Base-by-base conservation (phyloP, 92 coral and sea anemone species). In the Palythoa grandiflora region DNA sequence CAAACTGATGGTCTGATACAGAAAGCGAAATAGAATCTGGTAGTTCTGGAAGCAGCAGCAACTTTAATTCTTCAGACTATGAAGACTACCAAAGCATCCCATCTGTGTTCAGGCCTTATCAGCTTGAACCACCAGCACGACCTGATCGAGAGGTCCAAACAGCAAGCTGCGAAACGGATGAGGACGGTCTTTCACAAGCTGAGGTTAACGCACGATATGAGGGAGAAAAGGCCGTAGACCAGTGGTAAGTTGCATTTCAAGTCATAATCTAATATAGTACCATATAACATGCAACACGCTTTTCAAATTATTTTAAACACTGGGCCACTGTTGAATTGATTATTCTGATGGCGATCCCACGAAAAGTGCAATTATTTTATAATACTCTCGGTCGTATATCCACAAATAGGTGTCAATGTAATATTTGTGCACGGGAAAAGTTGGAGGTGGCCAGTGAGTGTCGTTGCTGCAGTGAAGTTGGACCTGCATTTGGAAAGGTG, bases 121-220 rank as follows among this genome's bases (percentile, higher is more conserved):
- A 76, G 80, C 50, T 76, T 76, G 80, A 76, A 21, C 80, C 80
- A 40, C 80, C 80, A 19, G 63, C 80, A 63, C 80, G 80, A 76
- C 44, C 80, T 51, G 65, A 76, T 76, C 80, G 80, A 76, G 80
- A 76, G 80, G 65, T 76, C 61, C 80, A 75, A 47, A 75, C 80
- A 75, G 44, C 61, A 47, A 75, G 80, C 80, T 48, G 80, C 80
- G 59, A 75, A 75, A 75, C 59, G 80, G 78, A 73, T 54, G 55
- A 73, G 78, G 54, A 73, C 78, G 78, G 78, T 28, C 40, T 71
- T 71, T 71, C 47, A 71, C 75, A 71, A 28, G 28, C 28, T 28
- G 28, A 28, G 28, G 78, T 74, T 74, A 20, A 74, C 39, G 78
- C 78, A 74, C 54, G 54, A 74, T 74, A 10, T 74, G 55, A 74